Conservation (phyloP, 2,888 invertebrate species). For the Torymus aiolomorphi region DNA sequence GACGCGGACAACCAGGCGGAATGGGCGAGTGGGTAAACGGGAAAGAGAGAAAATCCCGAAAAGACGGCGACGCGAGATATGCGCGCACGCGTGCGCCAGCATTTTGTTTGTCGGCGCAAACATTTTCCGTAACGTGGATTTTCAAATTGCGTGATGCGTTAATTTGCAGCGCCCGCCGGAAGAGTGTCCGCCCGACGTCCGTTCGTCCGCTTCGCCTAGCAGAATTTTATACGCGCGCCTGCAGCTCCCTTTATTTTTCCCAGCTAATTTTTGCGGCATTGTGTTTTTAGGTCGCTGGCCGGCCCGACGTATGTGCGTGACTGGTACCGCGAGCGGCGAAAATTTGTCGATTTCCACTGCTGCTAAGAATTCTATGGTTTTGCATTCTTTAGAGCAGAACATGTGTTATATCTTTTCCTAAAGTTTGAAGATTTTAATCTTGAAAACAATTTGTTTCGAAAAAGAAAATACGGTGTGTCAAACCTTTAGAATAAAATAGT, state of each 20-base stretch:
- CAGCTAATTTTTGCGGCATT: constrained; percentile 9
- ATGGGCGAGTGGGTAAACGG: constrained; percentile 5
- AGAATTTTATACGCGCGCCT: not conserved
- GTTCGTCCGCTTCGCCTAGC: not conserved
- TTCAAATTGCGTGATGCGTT: constrained; percentile 24
- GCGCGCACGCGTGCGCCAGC: not conserved
- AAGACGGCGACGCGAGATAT: not conserved
- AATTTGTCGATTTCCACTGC: too few relatives aligned
- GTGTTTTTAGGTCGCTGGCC: not conserved
- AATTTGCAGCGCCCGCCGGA: constrained; percentile 14
- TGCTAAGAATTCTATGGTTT: too few relatives aligned
- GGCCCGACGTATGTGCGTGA: too few relatives aligned
- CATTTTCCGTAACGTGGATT: constrained; percentile 31
- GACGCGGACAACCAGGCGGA: constrained; percentile 29
- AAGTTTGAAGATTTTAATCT: too few relatives aligned
- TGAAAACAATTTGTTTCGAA: too few relatives aligned
- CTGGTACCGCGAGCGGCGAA: too few relatives aligned
- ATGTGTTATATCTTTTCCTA: too few relatives aligned
- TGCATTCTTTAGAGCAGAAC: too few relatives aligned
- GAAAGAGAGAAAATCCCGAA: constrained; percentile 6
- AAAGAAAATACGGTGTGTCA: too few relatives aligned
- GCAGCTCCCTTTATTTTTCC: not conserved
- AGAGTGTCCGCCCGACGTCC: not conserved
- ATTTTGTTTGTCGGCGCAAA: constrained; percentile 35
- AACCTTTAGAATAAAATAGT: too few relatives aligned